Evolutionary conservation across 1,140 invertebrate genomes (phyloP).

Genomic region (Scaptomyza hsui): DNA sequence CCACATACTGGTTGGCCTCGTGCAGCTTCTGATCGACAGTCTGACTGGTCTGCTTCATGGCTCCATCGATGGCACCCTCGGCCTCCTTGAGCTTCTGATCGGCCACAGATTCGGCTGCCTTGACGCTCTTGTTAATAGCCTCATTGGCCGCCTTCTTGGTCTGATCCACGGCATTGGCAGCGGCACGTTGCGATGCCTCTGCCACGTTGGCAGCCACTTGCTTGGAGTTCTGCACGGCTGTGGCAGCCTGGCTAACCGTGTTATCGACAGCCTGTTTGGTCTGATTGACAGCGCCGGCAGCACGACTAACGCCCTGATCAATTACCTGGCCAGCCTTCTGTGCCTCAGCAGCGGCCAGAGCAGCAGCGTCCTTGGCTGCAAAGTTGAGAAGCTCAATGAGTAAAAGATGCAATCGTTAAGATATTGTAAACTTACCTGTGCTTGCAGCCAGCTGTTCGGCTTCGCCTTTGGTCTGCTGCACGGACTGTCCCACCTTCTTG

Average conservation of each 20-base stretch:
- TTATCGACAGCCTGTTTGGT: conserved; percentile 74
- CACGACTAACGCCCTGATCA: conserved; percentile 69
- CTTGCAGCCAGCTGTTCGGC: conserved; percentile 85
- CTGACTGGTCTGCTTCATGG: conserved; percentile 79
- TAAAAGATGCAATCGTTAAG: too few species aligned
- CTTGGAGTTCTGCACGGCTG: conserved; percentile 76
- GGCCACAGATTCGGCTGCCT: conserved; percentile 80
- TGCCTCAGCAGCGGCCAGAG: conserved; percentile 73
- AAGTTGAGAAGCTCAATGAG: neutral
- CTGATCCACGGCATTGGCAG: conserved; percentile 81
- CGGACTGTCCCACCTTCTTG: conserved; percentile 86
- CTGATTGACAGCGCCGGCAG: conserved; percentile 71
- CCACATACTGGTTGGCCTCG: conserved; percentile 83
- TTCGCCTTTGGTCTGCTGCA: conserved; percentile 84
- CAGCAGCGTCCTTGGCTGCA: conserved; percentile 78
- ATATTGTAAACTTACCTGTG: conserved; percentile 84
- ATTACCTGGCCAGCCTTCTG: conserved; percentile 78
- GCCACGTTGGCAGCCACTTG: conserved; percentile 77
- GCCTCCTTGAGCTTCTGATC: conserved; percentile 82
- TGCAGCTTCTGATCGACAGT: conserved; percentile 83
- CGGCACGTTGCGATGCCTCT: conserved; percentile 73
- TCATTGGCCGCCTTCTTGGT: conserved; percentile 83
- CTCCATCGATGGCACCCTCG: conserved; percentile 75
- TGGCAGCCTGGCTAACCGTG: conserved; percentile 69
- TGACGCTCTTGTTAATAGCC: conserved; percentile 83